Conservation (phyloP, 2,113 vertebrate genomes). For the Antechinus flavipes region DNA sequence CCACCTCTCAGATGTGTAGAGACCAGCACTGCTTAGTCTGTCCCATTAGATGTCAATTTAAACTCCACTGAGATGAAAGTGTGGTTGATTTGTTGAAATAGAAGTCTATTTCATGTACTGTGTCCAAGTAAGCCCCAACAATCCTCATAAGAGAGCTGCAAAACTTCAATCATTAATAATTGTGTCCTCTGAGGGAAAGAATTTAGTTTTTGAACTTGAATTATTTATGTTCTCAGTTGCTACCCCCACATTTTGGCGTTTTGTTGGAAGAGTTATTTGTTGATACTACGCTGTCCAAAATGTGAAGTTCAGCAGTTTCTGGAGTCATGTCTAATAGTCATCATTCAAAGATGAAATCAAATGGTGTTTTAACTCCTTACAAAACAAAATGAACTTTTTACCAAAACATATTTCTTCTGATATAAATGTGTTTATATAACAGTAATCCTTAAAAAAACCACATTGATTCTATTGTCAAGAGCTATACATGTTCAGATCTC, state of each 20-base stretch:
- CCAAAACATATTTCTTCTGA: constrained; percentile 52
- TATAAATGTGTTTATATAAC: constrained; percentile 34
- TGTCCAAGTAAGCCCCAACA: constrained; percentile 54
- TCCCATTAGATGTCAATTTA: neutral
- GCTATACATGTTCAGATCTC: constrained; percentile 56
- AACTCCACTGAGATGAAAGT: neutral
- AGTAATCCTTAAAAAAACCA: constrained; percentile 32
- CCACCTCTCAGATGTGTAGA: constrained; percentile 39
- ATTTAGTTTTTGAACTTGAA: constrained; percentile 70
- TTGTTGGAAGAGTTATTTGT: constrained; percentile 40
- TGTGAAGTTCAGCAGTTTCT: constrained; percentile 30
- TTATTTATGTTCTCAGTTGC: constrained; percentile 70
- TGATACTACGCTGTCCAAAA: constrained; percentile 49
- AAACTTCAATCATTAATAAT: constrained; percentile 73
- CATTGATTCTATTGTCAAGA: constrained; percentile 54
- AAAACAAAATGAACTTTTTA: constrained; percentile 45
- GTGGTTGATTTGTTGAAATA: neutral
- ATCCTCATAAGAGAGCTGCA: constrained; percentile 4
- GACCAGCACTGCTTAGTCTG: constrained; percentile 9
- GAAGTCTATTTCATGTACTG: constrained; percentile 43
- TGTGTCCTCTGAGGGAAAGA: constrained; percentile 58
- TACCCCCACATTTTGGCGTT: constrained; percentile 47
- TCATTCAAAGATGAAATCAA: constrained; percentile 60
- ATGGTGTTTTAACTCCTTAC: neutral
- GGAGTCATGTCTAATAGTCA: constrained; percentile 48